phyloP scores from a whole-genome alignment of 2,113 vertebrate genomes.

The Delphinus delphis region DNA sequence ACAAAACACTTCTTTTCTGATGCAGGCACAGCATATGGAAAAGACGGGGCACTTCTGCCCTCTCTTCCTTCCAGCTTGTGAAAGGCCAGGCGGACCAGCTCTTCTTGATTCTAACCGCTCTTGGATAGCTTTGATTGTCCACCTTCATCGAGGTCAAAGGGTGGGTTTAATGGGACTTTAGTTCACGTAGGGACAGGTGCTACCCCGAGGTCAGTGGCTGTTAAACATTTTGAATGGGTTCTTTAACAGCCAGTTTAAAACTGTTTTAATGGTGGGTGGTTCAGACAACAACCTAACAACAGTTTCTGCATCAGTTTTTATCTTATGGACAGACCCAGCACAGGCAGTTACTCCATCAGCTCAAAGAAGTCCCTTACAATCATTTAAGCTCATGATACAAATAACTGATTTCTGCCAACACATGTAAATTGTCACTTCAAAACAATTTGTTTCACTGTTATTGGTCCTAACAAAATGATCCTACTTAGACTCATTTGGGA shows the following conservation, averaged over 20 bases:
- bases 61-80: not conserved
- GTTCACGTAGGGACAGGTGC: not conserved
- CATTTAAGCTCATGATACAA: not conserved
- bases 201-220: not conserved
- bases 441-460: not conserved
- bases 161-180: not conserved
- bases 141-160: not conserved
- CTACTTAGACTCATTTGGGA: not conserved
- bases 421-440: not conserved
- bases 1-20: not conserved
- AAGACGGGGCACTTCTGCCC: not conserved
- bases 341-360: not conserved
- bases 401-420: not conserved
- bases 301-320: not conserved
- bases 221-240: not conserved
- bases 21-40: not conserved
- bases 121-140: not conserved
- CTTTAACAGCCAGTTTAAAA: not conserved
- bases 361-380: constrained; percentile 31
- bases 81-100: not conserved
- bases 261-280: not conserved
- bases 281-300: not conserved
- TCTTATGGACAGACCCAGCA: not conserved
- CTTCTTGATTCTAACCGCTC: not conserved
- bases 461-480: not conserved